A percentile compares a stretch with the other conserved stretches of the same genome.
Evolutionary conservation across 2,113 vertebrate species (phyloP).

Genomic region (Phalacrocorax aristotelis): DNA sequence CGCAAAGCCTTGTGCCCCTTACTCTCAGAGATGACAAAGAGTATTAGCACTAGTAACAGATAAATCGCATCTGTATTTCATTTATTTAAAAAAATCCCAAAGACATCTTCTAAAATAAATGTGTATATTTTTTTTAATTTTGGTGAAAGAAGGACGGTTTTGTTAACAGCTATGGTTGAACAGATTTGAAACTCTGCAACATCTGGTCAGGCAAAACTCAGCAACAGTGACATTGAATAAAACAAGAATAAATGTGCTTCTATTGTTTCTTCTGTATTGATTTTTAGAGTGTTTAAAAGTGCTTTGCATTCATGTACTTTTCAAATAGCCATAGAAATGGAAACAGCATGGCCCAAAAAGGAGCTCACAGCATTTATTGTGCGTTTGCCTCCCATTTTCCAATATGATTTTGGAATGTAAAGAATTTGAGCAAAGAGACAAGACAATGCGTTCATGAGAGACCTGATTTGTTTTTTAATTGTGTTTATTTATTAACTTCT

Average conservation of each 20-base stretch:
- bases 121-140: neutral
- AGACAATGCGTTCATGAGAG: slow-evolving; percentile 38
- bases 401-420: slow-evolving; percentile 19
- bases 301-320: slow-evolving; percentile 50
- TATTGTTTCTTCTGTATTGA: slow-evolving; percentile 55
- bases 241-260: slow-evolving; percentile 39
- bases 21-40: neutral
- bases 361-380: neutral
- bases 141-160: neutral
- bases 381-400: slow-evolving; percentile 33
- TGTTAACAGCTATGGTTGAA: slow-evolving; percentile 44
- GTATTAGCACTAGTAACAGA: neutral
- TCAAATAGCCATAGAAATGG: slow-evolving; percentile 48
- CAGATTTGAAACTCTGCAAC: slow-evolving; percentile 60
- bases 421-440: slow-evolving; percentile 36
- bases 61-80: neutral
- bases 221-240: slow-evolving; percentile 52
- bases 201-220: slow-evolving; percentile 60
- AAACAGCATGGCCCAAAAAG: slow-evolving; percentile 16
- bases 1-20: neutral
- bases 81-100: neutral
- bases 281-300: slow-evolving; percentile 60
- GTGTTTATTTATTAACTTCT: slow-evolving; percentile 56
- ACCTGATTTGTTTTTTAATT: slow-evolving; percentile 43
- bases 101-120: slow-evolving; percentile 7